Conservation (phyloP, 2,797 vertebrate species). For the Babyrousa celebensis region DNA sequence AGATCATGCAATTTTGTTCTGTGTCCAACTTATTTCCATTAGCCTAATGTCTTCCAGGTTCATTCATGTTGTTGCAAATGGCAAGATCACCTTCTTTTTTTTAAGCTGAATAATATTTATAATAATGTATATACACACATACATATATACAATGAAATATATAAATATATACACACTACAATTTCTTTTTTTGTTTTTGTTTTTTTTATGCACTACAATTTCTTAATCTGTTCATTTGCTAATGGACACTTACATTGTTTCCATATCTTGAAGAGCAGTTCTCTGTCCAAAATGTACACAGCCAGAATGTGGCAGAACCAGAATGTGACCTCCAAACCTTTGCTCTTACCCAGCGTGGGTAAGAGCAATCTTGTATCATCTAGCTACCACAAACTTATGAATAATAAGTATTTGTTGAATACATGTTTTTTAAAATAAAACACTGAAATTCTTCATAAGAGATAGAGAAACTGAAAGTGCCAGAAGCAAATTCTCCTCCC, state of each 20-base stretch:
- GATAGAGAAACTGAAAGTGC: constrained; percentile 19
- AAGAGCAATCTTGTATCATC: not conserved
- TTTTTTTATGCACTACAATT: not conserved
- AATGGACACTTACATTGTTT: not conserved
- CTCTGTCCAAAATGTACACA: not conserved
- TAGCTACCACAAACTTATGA: not conserved
- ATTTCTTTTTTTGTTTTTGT: not conserved
- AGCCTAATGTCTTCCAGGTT: not conserved
- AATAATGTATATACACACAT: not conserved
- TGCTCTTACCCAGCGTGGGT: not conserved
- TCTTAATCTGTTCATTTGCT: not conserved
- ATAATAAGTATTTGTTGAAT: not conserved
- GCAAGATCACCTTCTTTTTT: not conserved
- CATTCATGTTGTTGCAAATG: not conserved
- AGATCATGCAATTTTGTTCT: not conserved
- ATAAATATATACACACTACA: no score
- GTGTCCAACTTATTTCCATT: not conserved
- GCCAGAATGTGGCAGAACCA: not conserved
- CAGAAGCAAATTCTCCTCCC: constrained; percentile 29
- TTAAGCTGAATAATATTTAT: not conserved
- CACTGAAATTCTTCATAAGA: constrained; percentile 23
- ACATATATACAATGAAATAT: no score
- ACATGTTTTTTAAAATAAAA: constrained; percentile 27
- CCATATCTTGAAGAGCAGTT: not conserved
- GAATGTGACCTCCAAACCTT: not conserved